A percentile compares a stretch with the other conserved stretches of the same genome.
phyloP scores from a whole-genome alignment of 2,888 invertebrate genomes.

The Andrena bucephala region DNA sequence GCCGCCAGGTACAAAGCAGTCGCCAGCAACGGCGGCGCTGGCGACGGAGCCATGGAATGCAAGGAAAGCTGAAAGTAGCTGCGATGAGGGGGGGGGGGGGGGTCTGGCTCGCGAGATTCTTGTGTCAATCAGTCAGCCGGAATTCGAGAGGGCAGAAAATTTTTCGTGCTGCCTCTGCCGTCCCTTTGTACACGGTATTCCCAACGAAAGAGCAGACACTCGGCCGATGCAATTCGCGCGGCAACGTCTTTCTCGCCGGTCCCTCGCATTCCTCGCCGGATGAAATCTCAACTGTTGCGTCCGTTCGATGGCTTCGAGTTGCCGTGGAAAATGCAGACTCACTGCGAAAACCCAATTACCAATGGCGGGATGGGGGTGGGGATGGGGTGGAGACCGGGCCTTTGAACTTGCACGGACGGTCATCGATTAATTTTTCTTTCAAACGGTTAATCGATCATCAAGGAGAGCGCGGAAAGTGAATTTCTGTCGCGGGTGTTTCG shows the following conservation, averaged over 20 bases:
- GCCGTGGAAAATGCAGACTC: conserved; percentile 29
- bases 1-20: conserved; percentile 26
- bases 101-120: conserved; percentile 35
- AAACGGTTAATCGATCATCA: conserved; percentile 33
- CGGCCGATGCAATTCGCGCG: conserved; percentile 14
- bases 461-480: conserved; percentile 9
- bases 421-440: conserved; percentile 39
- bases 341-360: conserved; percentile 47
- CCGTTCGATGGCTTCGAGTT: conserved; percentile 21
- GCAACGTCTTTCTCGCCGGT: conserved; percentile 30
- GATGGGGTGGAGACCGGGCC: background rate
- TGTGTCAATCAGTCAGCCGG: conserved; percentile 57
- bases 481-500: background rate
- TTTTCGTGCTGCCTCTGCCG: conserved; percentile 24
- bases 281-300: conserved; percentile 58
- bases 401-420: conserved; percentile 18
- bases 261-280: conserved; percentile 14
- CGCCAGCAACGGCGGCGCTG: background rate
- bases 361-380: background rate
- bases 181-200: conserved; percentile 27
- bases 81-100: conserved; percentile 33
- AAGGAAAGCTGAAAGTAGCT: conserved; percentile 38
- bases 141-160: conserved; percentile 46
- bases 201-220: background rate
- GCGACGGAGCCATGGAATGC: background rate